Evolutionary conservation across 2,888 invertebrate genomes (phyloP), one percentile per base, ranked within the genome.

Genomic region (Athrips mouffetella): DNA sequence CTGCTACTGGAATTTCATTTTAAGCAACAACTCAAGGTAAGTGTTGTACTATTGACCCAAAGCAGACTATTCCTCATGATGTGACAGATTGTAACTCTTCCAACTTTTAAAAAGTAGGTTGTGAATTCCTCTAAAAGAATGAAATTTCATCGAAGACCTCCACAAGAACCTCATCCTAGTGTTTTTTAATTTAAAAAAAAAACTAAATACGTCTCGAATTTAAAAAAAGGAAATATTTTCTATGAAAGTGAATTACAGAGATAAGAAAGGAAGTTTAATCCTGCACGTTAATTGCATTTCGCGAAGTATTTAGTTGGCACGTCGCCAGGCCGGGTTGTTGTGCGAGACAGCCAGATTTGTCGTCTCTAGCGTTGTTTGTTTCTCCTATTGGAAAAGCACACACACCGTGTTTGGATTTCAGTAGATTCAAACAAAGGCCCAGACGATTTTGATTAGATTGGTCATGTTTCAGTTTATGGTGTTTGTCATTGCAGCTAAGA

Each of bases 261-360:
- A 21, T 10, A 20, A 20, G 37, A 18, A 3, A 16, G 35, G 21
- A 10, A 37, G 11, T 21, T 37, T n/a, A 37, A 37, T 21, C 37
- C 37, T 6, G 1, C 11, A 21, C 37, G n/a, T 11, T 37, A 5
- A 37, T 37, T 37, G 37, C 37, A 11, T 37, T 18, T 20, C n/a
- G 37, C 37, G 21, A 11, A 37, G 37, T 37, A n/a, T n/a, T n/a
- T 25, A 8, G 10, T 40, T 40, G 40, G 40, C 40, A 25, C 10
- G 25, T 15, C 25, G 40, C 40, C 40, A 40, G 40, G 13, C n/a
- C 40, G 23, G 11, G 7, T 13, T 15, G n/a, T 15, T 25, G 40
- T 6, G 6, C 25, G 25, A 40, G 23, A 40, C 39, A 39, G n/a
- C 40, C 40, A 25, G 15, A 40, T 40, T 40, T 25, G 40, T 40